Base-by-base conservation (phyloP, 2,113 vertebrate species). In the Nothobranchius kuhntae region DNA sequence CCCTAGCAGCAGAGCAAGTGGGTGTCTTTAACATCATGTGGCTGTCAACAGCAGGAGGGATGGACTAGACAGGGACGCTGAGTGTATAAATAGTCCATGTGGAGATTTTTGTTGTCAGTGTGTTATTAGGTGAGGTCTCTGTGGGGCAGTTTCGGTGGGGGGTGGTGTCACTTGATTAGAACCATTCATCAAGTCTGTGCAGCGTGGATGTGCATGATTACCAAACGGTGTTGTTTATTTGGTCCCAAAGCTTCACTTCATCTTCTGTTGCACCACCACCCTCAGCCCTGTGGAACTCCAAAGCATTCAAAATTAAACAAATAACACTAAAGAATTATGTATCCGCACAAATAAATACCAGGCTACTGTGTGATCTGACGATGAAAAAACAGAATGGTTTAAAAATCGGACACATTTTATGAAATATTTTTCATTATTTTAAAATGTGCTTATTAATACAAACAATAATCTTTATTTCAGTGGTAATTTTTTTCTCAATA, bases 141-240 rank as follows among this genome's bases (percentile, higher is more conserved):
- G 81, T 70, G 75, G 78, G 80, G 78, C 74, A 15, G 24, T 81
- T 86, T 78, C 69, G 66, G 66, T 51, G 65, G 61, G 76, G 21
- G 40, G 38, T 78, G 71, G 77, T 55, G 75, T 89, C 76, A 78
- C 83, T 89, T 91, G 85, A 91, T 92, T 90, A 87, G 77, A 82
- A 76, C 77, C 83, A 89, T 89, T 89, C 86, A 90, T 89, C 88
- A 89, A 72, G 72, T 76, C 59, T 52, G 63, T 60, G 69, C 57
- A 13, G 61, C 77, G 83, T 69, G 84, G 68, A 79, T 62, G 44
- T 70, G 56, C 69, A 55, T 71, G 75, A 82, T 81, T 84, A 71
- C 68, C 64, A 59, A 85, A 81, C 78, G 61, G 73, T 66, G 62
- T 68, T 61, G 61, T 73, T 59, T 79, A 15, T 80, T 87, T 83